phyloP scores from a whole-genome alignment of 2,888 invertebrate genomes.

The Aphodius sticticus region DNA sequence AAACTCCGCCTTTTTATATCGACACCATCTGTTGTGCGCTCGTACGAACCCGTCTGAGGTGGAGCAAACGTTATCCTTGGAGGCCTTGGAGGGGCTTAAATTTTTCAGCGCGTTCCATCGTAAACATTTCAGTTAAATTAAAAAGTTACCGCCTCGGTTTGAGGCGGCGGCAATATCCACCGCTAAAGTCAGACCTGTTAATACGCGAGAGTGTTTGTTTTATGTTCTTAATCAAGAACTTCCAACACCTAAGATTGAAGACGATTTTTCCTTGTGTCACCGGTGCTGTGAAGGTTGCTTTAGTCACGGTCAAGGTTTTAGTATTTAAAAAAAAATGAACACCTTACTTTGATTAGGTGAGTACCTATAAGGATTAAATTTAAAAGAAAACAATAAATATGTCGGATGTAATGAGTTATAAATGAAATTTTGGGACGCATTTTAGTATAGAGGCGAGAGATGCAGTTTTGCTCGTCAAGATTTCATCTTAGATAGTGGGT shows the following conservation, averaged over 20 bases:
- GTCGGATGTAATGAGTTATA: background rate
- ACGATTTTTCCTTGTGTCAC: background rate
- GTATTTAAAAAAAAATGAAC: no score
- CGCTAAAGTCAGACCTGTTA: background rate
- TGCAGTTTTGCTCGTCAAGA: conserved; percentile 7
- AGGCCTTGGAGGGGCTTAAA: background rate
- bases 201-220: background rate
- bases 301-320: no score
- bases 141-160: background rate
- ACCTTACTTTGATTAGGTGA: no score
- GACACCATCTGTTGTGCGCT: background rate
- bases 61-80: background rate
- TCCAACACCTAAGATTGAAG: background rate
- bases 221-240: background rate
- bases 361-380: no score
- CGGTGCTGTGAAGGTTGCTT: no score
- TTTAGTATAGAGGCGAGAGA: background rate
- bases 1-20: background rate
- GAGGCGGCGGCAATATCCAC: background rate
- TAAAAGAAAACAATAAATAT: background rate
- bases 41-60: background rate
- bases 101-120: background rate
- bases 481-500: conserved; percentile 11
- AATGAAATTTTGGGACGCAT: background rate
- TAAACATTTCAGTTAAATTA: conserved; percentile 4